Conservation (phyloP, 2,113 vertebrate genomes). For the Varanus komodoensis region DNA sequence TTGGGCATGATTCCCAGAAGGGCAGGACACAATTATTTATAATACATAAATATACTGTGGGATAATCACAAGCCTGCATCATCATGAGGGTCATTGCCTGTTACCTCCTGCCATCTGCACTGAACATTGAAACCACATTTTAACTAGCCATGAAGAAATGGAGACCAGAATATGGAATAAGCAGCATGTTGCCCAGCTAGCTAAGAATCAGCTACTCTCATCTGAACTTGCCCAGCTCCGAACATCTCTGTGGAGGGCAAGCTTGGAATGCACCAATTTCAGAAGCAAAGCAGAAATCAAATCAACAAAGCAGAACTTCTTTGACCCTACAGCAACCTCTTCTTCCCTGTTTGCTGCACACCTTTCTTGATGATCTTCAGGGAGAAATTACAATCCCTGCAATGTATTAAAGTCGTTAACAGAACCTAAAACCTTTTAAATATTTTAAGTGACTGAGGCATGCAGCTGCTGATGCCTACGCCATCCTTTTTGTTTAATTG, state of each 20-base stretch:
- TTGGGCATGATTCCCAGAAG: background rate
- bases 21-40: background rate
- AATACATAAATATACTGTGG: background rate
- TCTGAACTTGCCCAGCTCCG: background rate
- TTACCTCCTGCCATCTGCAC: background rate
- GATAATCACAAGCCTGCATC: background rate
- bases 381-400: background rate
- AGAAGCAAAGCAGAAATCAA: background rate
- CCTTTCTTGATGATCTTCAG: background rate
- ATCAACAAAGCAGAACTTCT: background rate
- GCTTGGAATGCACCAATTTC: background rate
- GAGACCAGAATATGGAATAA: background rate
- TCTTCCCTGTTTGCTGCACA: background rate
- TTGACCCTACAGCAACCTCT: background rate
- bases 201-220: background rate
- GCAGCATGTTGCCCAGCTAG: background rate
- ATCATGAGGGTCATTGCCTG: background rate
- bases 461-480: too few relatives aligned
- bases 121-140: background rate
- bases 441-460: background rate
- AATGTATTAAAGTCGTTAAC: background rate
- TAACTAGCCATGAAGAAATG: background rate
- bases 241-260: background rate
- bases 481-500: background rate
- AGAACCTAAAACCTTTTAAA: background rate